Base-by-base conservation (phyloP, 2,113 vertebrate species). In the Proterorhinus semilunaris region DNA sequence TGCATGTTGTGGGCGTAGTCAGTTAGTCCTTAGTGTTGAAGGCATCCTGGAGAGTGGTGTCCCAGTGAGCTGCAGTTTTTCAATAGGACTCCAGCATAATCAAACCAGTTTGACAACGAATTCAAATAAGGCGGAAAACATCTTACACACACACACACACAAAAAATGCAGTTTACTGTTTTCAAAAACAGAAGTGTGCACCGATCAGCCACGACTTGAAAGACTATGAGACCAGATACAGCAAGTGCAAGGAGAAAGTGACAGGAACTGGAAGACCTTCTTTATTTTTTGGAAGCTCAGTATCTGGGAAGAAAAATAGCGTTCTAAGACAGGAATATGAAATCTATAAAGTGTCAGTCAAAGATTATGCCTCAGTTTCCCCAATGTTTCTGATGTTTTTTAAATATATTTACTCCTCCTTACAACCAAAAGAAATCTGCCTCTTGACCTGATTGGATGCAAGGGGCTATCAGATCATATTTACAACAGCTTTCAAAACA, bases 11-110 rank as follows among this genome's bases (percentile, higher is more conserved):
- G 68, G 68, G 46, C 69, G 74, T 76, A 81, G 72, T 71, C 81
- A 87, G 83, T 71, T 83, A 87, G 83, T 81, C 84, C 77, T 86
- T 87, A 79, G 51, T 78, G 62, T 83, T 75, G 79, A 91, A 91
- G 86, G 88, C 88, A 87, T 88, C 77, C 66, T 83, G 82, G 76
- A 87, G 86, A 72, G 57, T 71, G 74, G 69, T 73, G 72, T 72
- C 84, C 68, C 72, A 77, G 75, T 71, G 17, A 72, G 81, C 82
- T 82, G 78, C 82, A 87, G 58, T 80, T 69, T 82, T n/a, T 7
- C 27, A 36, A 44, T 13, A 44, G 15, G 50, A 76, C 76, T 81
- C 72, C 82, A 83, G 72, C 76, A 82, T 76, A 68, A 80, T 52
- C 52, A 73, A 66, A 62, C 66, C 66, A 61, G 6, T 76, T 63